These are phyloP conservation scores for Formicarius rufipectus DNA, from an alignment of 2,113 vertebrate genomes.

Conservation along the genomic window DNA sequence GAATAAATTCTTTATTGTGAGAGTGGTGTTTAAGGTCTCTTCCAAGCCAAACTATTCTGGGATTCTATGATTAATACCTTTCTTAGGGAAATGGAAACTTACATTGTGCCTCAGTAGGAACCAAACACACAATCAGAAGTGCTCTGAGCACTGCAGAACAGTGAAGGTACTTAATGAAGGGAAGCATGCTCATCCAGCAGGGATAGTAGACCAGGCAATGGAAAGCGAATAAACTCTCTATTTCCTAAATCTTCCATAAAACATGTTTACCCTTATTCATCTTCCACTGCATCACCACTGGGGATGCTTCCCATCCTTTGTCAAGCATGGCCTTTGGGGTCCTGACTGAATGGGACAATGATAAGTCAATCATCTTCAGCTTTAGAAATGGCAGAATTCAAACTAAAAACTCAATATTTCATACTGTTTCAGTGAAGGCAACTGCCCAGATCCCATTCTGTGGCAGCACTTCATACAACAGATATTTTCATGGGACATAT, in stretches of 20 bases:
- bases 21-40: neutral
- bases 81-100: neutral
- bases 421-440: neutral
- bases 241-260: neutral
- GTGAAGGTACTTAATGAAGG: neutral
- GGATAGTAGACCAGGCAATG: accelerated
- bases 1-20: neutral
- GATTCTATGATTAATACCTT: neutral
- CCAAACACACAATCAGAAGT: neutral
- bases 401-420: neutral
- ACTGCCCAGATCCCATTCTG: neutral
- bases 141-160: neutral
- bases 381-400: neutral
- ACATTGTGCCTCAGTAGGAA: neutral
- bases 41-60: neutral
- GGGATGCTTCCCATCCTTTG: neutral
- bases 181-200: neutral
- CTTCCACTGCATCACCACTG: neutral
- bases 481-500: neutral
- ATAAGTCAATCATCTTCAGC: neutral
- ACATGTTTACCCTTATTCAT: neutral
- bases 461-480: neutral
- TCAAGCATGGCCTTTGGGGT: neutral
- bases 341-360: neutral
- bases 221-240: neutral